Percentiles rank a stretch among this genome's conserved stretches.
These are phyloP conservation scores for Prinia subflava DNA, from an alignment of 2,113 vertebrate species.

Conservation along the genomic window DNA sequence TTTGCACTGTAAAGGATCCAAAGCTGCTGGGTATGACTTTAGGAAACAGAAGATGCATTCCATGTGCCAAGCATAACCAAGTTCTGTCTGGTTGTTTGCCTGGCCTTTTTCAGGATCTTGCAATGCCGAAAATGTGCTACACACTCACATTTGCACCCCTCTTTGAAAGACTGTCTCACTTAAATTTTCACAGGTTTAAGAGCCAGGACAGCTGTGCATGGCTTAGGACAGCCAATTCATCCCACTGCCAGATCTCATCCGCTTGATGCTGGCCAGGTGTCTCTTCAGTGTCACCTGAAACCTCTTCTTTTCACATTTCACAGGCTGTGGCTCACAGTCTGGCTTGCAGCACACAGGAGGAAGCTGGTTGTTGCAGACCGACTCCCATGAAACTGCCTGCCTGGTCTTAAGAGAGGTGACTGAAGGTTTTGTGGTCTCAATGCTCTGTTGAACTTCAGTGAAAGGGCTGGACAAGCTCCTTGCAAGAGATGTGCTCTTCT, in stretches of 20 bases:
- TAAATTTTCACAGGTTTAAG: neutral
- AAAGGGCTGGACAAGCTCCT: neutral
- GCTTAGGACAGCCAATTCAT: neutral
- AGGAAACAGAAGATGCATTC: neutral
- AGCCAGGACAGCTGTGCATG: accelerated
- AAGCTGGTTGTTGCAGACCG: neutral
- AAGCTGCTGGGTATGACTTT: neutral
- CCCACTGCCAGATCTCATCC: neutral
- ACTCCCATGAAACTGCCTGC: neutral
- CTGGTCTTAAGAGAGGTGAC: neutral
- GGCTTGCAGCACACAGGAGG: neutral
- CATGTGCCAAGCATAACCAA: neutral
- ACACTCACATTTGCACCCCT: neutral
- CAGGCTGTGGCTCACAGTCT: neutral
- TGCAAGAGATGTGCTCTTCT: neutral
- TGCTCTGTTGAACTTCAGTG: neutral
- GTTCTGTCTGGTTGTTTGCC: neutral
- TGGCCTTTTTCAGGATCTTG: neutral
- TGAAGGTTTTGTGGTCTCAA: neutral
- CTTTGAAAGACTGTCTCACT: neutral
- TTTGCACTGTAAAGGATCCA: neutral
- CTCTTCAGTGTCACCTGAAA: conserved; percentile 62
- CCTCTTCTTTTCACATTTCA: conserved; percentile 55
- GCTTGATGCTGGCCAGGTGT: conserved; percentile 30
- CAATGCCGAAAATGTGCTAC: neutral